Evolutionary conservation across 1,140 invertebrate species (phyloP), one percentile per base, ranked within the genome.

Genomic region (Trachymyrmex cornetzi): DNA sequence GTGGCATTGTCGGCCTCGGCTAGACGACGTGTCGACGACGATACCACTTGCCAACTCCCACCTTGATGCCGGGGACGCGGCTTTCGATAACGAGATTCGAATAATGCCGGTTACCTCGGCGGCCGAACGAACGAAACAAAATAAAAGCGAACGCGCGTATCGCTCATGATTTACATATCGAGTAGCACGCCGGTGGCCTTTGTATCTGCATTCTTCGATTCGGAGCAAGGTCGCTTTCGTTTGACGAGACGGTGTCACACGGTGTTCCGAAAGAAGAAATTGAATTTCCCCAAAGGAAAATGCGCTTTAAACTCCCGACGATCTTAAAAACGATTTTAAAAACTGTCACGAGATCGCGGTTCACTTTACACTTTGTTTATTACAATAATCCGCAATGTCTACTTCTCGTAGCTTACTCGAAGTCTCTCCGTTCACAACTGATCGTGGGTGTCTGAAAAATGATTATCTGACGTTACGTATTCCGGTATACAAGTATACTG

Each of bases 1-100:
- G 64, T 82, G 71, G 87, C 92, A 90, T 91, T 82, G 89, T 92
- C 74, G 66, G 61, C 55, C 38, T 63, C 50, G 63, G 19, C 11
- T 27, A 81, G 81, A 90, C 69, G 74, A 66, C 69, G 27, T 81
- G 57, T 61, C 66, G 79, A 87, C 57, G n/a, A 82, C 64, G 48
- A 50, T 24, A 55, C n/a, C 27, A 30, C 75, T 64, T 27, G 38
- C 75, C 27, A 57, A 3, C 16, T 63, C 14, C 34, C 22, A 27
- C 24, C 4, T n/a, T 1, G 11, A 4, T 7, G 34, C 16, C n/a
- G 34, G 12, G 19, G 7, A 50, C 38, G 9, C 57, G 24, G 16
- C 19, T 64, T n/a, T 16, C 16, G 11, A 66, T 30, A 79, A 79
- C 19, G 44, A 63, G 19, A 27, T 30, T 22, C 24, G 6, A 44